These are phyloP conservation scores for Lagorchestes hirsutus DNA, from an alignment of 2,797 vertebrate species.

Conservation along the genomic window DNA sequence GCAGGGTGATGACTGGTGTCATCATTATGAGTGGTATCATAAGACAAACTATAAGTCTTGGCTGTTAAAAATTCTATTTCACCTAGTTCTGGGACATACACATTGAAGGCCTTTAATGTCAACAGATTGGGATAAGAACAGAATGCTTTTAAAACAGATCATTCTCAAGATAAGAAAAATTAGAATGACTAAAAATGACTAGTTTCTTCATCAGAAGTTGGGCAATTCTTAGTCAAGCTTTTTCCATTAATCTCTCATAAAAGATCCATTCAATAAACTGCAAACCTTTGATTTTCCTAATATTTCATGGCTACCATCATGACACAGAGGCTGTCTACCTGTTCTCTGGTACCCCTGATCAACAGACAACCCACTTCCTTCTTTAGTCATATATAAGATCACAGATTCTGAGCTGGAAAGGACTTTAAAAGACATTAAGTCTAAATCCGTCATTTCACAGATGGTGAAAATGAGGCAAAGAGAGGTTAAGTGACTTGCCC, in stretches of 20 bases:
- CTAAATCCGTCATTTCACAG: not conserved
- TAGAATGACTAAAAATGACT: not conserved
- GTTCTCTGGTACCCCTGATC: not conserved
- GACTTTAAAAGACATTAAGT: not conserved
- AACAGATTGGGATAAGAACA: accelerated
- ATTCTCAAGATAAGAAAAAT: not conserved
- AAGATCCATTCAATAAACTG: not conserved
- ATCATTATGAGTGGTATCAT: too few species aligned
- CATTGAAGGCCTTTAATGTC: accelerated
- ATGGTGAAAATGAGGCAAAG: not conserved
- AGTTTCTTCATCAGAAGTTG: not conserved
- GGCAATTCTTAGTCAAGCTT: not conserved
- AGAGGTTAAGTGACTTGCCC: not conserved
- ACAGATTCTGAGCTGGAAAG: not conserved
- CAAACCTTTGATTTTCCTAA: not conserved
- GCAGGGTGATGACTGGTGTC: accelerated
- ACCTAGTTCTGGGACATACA: accelerated
- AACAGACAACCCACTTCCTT: not conserved
- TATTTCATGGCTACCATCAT: not conserved
- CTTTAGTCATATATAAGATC: not conserved
- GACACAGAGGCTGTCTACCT: not conserved
- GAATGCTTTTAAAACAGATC: not conserved
- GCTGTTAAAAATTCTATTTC: not conserved
- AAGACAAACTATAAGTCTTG: not conserved
- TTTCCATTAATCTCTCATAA: not conserved